Conservation (phyloP, 23 tunicate species). For the Pegea sp. region DNA sequence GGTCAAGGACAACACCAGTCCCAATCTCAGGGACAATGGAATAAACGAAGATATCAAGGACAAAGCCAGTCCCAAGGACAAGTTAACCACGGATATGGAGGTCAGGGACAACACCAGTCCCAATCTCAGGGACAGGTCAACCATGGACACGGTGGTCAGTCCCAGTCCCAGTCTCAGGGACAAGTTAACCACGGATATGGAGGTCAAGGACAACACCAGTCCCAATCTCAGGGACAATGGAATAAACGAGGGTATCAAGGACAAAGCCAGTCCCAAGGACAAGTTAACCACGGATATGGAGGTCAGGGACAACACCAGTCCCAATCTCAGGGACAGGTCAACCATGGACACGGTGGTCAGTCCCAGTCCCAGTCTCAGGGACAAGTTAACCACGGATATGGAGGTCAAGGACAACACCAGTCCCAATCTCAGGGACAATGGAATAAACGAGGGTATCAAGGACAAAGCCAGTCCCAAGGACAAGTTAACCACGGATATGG, state of each 20-base stretch:
- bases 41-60: conserved; percentile 2
- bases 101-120: too few relatives aligned
- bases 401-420: conserved; percentile 2
- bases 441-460: conserved; percentile 13
- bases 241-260: conserved; percentile 2
- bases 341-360: too few relatives aligned
- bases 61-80: background rate
- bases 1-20: conserved; percentile 1
- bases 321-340: too few relatives aligned
- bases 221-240: too few relatives aligned
- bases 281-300: conserved; percentile 3
- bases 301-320: too few relatives aligned
- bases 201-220: conserved; percentile 1
- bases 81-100: too few relatives aligned
- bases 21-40: background rate
- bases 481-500: too few relatives aligned
- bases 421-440: conserved; percentile 20
- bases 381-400: conserved; percentile 3
- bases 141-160: too few relatives aligned
- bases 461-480: conserved; percentile 27
- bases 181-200: too few relatives aligned
- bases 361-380: conserved; percentile 30
- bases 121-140: too few relatives aligned
- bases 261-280: conserved; percentile 8
- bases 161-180: too few relatives aligned